phyloP scores from a whole-genome alignment of 2,888 invertebrate genomes.

The Cotesia congregata region DNA sequence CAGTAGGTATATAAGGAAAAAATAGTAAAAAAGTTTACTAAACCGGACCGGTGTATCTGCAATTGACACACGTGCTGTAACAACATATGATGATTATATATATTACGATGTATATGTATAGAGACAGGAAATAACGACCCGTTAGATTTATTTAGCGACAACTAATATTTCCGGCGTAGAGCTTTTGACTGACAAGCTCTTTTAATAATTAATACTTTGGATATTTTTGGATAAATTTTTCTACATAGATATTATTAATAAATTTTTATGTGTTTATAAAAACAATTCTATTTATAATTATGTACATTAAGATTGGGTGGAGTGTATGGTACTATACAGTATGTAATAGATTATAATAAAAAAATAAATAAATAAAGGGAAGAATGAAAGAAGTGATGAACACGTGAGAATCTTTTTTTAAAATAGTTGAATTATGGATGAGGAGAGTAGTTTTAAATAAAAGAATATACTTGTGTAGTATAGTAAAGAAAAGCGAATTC shows the following conservation, averaged over 20 bases:
- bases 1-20: not conserved
- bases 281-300: not conserved
- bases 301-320: not conserved
- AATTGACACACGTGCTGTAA: conserved; percentile 49
- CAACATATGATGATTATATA: conserved; percentile 49
- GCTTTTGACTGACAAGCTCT: conserved; percentile 16
- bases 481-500: conserved; percentile 30
- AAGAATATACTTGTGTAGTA: not conserved
- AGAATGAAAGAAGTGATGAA: conserved; percentile 14
- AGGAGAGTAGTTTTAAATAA: conserved; percentile 10
- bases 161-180: conserved; percentile 58
- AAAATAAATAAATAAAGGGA: not conserved
- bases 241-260: not conserved
- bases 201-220: not conserved
- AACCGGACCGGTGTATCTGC: conserved; percentile 17
- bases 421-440: conserved; percentile 9
- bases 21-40: conserved; percentile 6
- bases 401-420: not conserved
- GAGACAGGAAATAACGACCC: conserved; percentile 64
- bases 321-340: too few relatives aligned
- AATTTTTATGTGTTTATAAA: not conserved
- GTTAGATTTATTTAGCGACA: conserved; percentile 52
- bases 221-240: not conserved
- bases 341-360: not conserved
- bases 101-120: conserved; percentile 5